Conservation (phyloP, 2,888 invertebrate genomes). For the Idaea biselata region DNA sequence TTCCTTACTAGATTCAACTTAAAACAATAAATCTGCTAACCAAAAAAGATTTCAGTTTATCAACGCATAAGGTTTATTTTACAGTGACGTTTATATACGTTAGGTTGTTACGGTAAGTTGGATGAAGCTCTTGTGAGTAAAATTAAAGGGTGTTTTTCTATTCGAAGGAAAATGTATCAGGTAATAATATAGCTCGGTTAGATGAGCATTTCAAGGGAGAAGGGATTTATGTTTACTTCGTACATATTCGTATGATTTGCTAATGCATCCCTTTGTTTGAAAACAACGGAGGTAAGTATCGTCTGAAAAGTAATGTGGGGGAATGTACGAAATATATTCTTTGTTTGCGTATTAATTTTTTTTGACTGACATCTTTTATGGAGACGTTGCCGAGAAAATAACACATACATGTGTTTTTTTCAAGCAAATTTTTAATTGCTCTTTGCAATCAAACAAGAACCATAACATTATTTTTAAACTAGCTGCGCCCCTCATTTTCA, state of each 20-base stretch:
- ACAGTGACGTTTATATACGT: background rate
- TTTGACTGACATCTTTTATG: conserved; percentile 1
- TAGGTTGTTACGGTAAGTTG: conserved; percentile 15
- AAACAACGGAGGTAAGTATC: conserved; percentile 34
- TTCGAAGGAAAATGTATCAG: conserved; percentile 61
- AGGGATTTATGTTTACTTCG: conserved; percentile 46
- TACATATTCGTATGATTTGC: conserved; percentile 40
- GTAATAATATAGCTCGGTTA: conserved; percentile 60
- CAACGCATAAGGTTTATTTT: conserved; percentile 9
- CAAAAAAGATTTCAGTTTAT: background rate
- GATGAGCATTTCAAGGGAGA: conserved; percentile 56
- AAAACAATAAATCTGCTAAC: conserved; percentile 7
- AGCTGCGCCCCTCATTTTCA: too few species aligned
- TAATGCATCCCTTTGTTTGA: conserved; percentile 38
- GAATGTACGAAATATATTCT: conserved; percentile 2
- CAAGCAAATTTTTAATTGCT: background rate
- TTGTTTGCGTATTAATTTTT: background rate
- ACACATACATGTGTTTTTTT: background rate
- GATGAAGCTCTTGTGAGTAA: conserved; percentile 40
- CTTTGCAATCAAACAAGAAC: background rate
- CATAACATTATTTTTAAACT: too few species aligned
- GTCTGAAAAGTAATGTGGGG: conserved; percentile 17
- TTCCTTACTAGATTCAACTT: conserved; percentile 17
- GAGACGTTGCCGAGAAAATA: background rate
- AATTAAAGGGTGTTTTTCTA: conserved; percentile 66